A percentile compares a stretch with the other conserved stretches of the same genome.
Evolutionary conservation across 2,797 vertebrate species (phyloP).

Genomic region (Hirundo rustica): DNA sequence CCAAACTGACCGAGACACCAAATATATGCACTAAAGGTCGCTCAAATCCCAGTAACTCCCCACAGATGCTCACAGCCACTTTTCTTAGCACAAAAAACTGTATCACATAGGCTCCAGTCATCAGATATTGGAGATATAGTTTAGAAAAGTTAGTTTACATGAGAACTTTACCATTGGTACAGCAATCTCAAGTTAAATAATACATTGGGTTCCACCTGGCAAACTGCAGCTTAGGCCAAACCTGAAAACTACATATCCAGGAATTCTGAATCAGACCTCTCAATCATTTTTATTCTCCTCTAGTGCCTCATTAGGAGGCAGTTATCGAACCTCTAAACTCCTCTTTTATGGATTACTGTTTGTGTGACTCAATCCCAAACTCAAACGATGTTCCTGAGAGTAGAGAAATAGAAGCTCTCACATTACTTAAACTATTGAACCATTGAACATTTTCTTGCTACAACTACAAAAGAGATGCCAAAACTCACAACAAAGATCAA

Average conservation of each 20-base stretch:
- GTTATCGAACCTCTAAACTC: not conserved
- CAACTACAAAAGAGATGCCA: not conserved
- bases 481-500: not conserved
- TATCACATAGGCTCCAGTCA: not conserved
- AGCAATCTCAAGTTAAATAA: not conserved
- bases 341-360: not conserved
- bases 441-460: not conserved
- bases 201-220: not conserved
- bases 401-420: not conserved
- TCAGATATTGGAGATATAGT: not conserved
- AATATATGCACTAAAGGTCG: fast-evolving
- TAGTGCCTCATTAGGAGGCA: not conserved
- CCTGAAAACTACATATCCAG: not conserved
- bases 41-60: not conserved
- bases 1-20: not conserved
- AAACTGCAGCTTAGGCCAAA: not conserved
- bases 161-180: not conserved
- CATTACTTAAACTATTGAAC: not conserved
- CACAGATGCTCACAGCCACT: not conserved
- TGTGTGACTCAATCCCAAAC: not conserved
- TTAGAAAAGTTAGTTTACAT: not conserved
- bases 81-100: not conserved
- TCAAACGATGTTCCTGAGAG: not conserved
- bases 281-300: not conserved
- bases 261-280: not conserved